phyloP scores from a whole-genome alignment of 2,113 vertebrate species.

The Uria lomvia region DNA sequence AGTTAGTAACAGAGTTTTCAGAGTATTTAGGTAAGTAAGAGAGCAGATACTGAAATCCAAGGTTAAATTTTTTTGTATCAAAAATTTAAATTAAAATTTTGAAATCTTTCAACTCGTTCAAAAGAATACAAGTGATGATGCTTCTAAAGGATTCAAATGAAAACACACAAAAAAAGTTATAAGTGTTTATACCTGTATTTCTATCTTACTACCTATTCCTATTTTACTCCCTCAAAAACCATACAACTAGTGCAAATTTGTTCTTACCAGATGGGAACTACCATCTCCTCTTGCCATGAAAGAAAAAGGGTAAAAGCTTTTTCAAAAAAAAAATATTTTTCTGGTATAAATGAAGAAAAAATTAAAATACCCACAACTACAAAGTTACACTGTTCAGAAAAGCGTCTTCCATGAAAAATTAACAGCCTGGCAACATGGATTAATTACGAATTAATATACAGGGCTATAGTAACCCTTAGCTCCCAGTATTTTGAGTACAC shows the following conservation, averaged over 20 bases:
- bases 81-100: background rate
- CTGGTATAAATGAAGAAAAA: background rate
- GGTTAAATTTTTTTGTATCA: background rate
- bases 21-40: background rate
- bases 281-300: background rate
- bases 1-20: background rate
- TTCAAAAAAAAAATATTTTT: background rate
- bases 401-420: background rate
- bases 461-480: background rate
- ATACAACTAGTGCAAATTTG: background rate
- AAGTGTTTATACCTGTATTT: background rate
- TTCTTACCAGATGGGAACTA: background rate
- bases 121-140: background rate
- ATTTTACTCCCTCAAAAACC: background rate
- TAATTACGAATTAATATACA: background rate
- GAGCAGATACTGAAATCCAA: background rate
- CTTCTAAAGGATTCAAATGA: background rate
- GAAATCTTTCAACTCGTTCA: background rate
- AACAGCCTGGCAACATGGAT: background rate
- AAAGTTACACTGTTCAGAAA: background rate
- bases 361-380: background rate
- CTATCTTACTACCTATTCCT: background rate
- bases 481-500: background rate
- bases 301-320: background rate
- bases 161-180: background rate